Conservation (phyloP, 2,797 vertebrate species). For the Australoheros facetus region DNA sequence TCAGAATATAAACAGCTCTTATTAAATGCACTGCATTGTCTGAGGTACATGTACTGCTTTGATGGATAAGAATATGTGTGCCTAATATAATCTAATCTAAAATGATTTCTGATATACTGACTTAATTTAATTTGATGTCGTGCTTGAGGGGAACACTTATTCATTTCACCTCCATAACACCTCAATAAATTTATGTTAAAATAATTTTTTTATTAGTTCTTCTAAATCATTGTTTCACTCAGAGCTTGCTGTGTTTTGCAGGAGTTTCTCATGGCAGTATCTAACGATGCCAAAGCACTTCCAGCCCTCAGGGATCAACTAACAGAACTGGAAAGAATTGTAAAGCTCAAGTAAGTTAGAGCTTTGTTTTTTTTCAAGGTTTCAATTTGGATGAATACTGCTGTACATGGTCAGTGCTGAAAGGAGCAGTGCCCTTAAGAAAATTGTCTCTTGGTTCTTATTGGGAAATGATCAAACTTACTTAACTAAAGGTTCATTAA, state of each 20-base stretch:
- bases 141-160: not conserved
- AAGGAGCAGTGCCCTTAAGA: not conserved
- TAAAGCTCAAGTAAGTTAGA: slow-evolving; percentile 89
- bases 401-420: not conserved
- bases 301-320: slow-evolving; percentile 91
- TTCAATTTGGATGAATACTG: not conserved
- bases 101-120: not conserved
- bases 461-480: not conserved
- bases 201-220: not conserved
- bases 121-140: not conserved
- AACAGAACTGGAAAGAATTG: slow-evolving; percentile 87
- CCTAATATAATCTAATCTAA: not conserved
- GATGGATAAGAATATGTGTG: not conserved
- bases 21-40: not conserved
- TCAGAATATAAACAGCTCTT: not conserved
- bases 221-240: not conserved
- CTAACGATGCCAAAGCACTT: slow-evolving; percentile 88
- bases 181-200: not conserved
- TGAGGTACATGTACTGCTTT: not conserved
- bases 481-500: not conserved
- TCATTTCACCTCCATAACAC: not conserved
- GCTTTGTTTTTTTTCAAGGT: not conserved
- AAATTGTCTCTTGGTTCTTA: not conserved
- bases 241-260: slow-evolving; percentile 71
- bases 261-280: slow-evolving; percentile 94